These are phyloP conservation scores for Typhlichthys subterraneus DNA, from an alignment of 2,797 vertebrate genomes.

Conservation along the genomic window DNA sequence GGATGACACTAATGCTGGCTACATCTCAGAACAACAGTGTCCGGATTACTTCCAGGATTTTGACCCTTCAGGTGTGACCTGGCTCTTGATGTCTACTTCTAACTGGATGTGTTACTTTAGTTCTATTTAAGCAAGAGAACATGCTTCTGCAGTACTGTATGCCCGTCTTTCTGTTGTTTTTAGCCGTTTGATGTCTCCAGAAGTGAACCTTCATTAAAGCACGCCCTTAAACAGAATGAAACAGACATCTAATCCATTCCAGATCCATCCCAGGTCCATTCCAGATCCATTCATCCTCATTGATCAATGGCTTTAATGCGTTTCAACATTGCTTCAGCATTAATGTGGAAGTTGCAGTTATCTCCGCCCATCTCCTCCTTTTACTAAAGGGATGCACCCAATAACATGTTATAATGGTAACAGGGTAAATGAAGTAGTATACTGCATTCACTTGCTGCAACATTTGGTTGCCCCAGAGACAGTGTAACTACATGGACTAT, in stretches of 20 bases:
- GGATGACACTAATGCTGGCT: conserved; percentile 85
- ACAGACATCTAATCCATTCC: background rate
- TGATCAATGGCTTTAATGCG: conserved; percentile 1
- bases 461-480: no score
- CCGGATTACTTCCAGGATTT: conserved; percentile 98
- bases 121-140: background rate
- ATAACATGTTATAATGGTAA: no score
- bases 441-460: no score
- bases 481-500: no score
- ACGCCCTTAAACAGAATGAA: background rate
- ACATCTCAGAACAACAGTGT: conserved; percentile 86
- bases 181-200: no score
- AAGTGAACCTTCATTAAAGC: background rate
- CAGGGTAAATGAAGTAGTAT: no score
- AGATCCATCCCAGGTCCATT: background rate
- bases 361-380: no score
- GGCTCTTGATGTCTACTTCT: background rate
- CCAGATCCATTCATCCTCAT: background rate
- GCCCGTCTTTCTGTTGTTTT: no score
- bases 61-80: conserved; percentile 87
- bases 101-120: background rate
- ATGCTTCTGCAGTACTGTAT: no score
- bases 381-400: no score
- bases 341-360: no score
- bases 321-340: background rate